These are phyloP conservation scores for Leptinotarsa peninsularis DNA, from an alignment of 2,888 invertebrate species.

Conservation along the genomic window DNA sequence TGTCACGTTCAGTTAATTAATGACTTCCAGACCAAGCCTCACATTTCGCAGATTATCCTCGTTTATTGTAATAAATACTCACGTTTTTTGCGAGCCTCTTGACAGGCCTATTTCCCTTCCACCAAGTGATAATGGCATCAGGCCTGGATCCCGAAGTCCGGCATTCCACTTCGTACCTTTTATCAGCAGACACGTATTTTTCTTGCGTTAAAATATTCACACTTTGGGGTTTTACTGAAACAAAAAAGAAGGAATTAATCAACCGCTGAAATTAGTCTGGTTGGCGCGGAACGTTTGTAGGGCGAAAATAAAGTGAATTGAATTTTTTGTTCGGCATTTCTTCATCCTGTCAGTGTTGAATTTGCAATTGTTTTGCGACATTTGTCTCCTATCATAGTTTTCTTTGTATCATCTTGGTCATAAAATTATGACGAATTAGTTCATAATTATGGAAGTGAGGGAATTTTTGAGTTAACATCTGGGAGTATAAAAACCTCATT, in stretches of 20 bases:
- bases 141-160: constrained; percentile 88
- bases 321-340: constrained; percentile 23
- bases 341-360: not conserved
- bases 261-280: constrained; percentile 25
- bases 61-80: constrained; percentile 65
- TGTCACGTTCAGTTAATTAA: not conserved
- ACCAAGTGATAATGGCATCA: constrained; percentile 89
- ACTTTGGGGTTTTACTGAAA: constrained; percentile 86
- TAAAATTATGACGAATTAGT: not conserved
- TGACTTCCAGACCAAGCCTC: not conserved
- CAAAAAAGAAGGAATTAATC: constrained; percentile 53
- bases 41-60: not conserved
- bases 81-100: constrained; percentile 85
- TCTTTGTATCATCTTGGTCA: not conserved
- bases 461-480: no score
- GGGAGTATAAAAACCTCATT: no score
- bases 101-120: constrained; percentile 86
- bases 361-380: constrained; percentile 6
- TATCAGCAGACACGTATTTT: constrained; percentile 85
- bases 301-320: constrained; percentile 23
- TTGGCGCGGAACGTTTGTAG: constrained; percentile 2
- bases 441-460: no score
- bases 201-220: constrained; percentile 88
- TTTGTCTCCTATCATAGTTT: not conserved
- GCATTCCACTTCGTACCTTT: constrained; percentile 89